Evolutionary conservation across 2,797 vertebrate species (phyloP).

Genomic region (Pipistrellus nathusii): DNA sequence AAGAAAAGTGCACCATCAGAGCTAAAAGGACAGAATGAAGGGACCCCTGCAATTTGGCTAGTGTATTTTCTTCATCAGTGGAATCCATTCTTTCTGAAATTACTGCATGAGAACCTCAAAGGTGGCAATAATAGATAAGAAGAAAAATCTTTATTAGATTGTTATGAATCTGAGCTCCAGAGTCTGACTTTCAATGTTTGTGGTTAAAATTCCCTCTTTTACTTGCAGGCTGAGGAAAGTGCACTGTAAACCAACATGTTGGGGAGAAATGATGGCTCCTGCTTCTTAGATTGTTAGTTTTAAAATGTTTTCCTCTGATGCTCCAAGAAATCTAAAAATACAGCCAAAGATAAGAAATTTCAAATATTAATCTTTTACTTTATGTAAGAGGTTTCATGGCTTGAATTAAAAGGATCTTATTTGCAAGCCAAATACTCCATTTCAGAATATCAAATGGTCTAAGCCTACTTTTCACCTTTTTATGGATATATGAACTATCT

Average conservation of each 20-base stretch:
- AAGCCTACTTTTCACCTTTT: conserved; percentile 52
- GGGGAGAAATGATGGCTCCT: not conserved
- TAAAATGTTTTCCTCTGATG: not conserved
- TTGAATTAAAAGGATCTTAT: conserved; percentile 63
- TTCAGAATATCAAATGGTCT: conserved; percentile 43
- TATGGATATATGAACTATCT: conserved; percentile 35
- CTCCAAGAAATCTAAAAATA: not conserved
- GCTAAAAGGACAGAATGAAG: not conserved
- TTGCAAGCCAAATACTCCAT: conserved; percentile 54
- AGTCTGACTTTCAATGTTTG: not conserved
- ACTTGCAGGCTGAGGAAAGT: not conserved
- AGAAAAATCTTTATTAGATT: conserved; percentile 16
- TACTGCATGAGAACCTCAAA: not conserved
- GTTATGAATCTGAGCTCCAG: not conserved
- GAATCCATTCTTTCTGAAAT: not conserved
- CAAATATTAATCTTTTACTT: conserved; percentile 66
- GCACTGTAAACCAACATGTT: not conserved
- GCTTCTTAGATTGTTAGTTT: conserved; percentile 13
- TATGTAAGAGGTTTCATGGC: not conserved
- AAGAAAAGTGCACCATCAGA: not conserved
- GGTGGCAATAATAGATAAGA: not conserved
- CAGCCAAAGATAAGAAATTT: conserved; percentile 51
- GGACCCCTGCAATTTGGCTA: not conserved
- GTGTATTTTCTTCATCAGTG: not conserved
- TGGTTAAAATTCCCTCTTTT: conserved; percentile 35